These are phyloP conservation scores for Euspilapteryx auroguttella DNA, from an alignment of 2,888 invertebrate species.

Conservation along the genomic window DNA sequence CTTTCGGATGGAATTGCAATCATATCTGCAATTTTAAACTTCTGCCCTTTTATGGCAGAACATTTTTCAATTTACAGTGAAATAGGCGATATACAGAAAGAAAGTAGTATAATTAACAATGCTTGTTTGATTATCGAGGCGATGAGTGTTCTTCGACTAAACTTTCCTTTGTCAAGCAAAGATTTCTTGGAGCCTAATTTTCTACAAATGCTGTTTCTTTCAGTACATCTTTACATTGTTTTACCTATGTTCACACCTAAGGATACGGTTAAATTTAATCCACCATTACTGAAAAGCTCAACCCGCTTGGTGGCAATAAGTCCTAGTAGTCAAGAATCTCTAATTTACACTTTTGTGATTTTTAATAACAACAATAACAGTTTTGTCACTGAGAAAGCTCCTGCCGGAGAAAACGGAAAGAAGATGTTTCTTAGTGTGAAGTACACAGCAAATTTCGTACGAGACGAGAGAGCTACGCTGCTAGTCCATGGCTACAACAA, in stretches of 20 bases:
- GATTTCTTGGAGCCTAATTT: constrained; percentile 56
- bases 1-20: constrained; percentile 59
- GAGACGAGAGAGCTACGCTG: constrained; percentile 26
- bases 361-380: constrained; percentile 28
- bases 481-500: constrained; percentile 45
- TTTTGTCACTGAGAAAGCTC: constrained; percentile 35
- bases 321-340: constrained; percentile 36
- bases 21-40: constrained; percentile 51
- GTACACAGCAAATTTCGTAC: constrained; percentile 35
- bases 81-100: constrained; percentile 27
- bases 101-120: constrained; percentile 52
- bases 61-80: constrained; percentile 46
- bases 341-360: constrained; percentile 27
- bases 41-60: constrained; percentile 59
- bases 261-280: constrained; percentile 37
- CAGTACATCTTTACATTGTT: constrained; percentile 54
- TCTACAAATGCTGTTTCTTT: constrained; percentile 61
- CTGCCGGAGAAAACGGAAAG: constrained; percentile 28
- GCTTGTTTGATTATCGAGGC: constrained; percentile 55
- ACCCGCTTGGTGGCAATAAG: constrained; percentile 30
- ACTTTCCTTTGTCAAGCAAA: constrained; percentile 51
- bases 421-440: constrained; percentile 35
- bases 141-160: constrained; percentile 54
- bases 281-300: constrained; percentile 40
- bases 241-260: constrained; percentile 53